Conservation (phyloP, 2,888 invertebrate genomes). For the Melangyna quadrimaculata region DNA sequence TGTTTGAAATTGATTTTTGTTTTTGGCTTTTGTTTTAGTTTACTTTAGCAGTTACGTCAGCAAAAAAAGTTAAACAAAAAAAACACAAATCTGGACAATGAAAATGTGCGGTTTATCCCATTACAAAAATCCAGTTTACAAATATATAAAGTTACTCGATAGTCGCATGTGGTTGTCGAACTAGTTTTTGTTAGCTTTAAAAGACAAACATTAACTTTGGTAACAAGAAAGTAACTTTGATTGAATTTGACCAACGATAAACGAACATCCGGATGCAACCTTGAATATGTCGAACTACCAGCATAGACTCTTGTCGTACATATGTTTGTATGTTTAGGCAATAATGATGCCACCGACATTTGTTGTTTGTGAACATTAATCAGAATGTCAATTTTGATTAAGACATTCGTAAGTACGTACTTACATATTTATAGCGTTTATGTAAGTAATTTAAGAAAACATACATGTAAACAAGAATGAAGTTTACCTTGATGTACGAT, state of each 20-base stretch:
- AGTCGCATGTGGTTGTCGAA: slow-evolving; percentile 28
- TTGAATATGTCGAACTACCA: slow-evolving; percentile 33
- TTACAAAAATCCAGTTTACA: slow-evolving; percentile 3
- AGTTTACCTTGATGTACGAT: slow-evolving; percentile 63
- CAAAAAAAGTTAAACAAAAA: not conserved
- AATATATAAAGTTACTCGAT: slow-evolving; percentile 47
- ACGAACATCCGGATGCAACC: slow-evolving; percentile 1
- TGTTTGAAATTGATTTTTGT: slow-evolving; percentile 60
- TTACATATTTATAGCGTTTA: not conserved
- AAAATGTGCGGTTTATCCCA: slow-evolving; percentile 43
- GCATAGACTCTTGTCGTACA: too few relatives aligned
- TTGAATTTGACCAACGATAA: not conserved
- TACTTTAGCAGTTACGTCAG: slow-evolving; percentile 50
- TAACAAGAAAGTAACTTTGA: slow-evolving; percentile 26
- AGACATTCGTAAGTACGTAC: not conserved
- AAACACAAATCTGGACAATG: slow-evolving; percentile 21
- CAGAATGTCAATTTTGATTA: not conserved
- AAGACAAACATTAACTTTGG: slow-evolving; percentile 6
- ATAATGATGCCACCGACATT: not conserved
- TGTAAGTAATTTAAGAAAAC: not conserved
- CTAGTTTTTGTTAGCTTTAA: slow-evolving; percentile 40
- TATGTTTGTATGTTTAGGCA: too few relatives aligned
- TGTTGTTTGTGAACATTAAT: not conserved
- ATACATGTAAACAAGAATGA: slow-evolving; percentile 24
- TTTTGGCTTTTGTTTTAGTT: slow-evolving; percentile 54